Base-by-base conservation (phyloP, 1,140 invertebrate species). In the Harlomillsia oculata region DNA sequence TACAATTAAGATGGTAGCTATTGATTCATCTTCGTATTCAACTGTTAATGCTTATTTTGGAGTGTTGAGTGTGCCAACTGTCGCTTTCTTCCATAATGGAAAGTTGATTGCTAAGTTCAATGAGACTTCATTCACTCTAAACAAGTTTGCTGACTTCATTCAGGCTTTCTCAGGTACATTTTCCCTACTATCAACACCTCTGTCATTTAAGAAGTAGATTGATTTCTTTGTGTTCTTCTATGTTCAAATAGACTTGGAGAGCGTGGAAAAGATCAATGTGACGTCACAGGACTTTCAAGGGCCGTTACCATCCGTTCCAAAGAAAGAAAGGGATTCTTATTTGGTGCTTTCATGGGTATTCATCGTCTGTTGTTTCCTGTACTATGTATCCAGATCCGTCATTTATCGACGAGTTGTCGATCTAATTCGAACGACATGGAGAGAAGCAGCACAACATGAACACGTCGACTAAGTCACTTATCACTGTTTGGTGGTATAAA, bases 41-140 rank as follows among this genome's bases (percentile, higher is more conserved):
- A 73, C 75, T 49, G 67, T 92, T 29, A 94, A 94, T 72, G 87
- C 89, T 0, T 85, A 90, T 67, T 93, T 90, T 76, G 91, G 92
- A 18, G 87, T 95, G 60, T 83, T 93, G n/a, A 89, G 88, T 18
- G 84, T 96, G 23, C 92, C 92, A 34, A 93, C 90, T 30, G 70
- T 97, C 11, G 80, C 96, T 72, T 76, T 97, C 50, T 90, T 96
- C 66, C 91, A 97, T 69, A 94, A 94, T 74, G 89, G 89, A 0
- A 80, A 87, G 68, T 80, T 88, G 23, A 79, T 89, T 26, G 83
- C 83, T 1, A 87, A 89, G 73, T 93, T 86, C 60, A 93, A 95
- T 74, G 82, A 83, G 18, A 85, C 87, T 11, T 79, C 85, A 45
- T 86, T 89, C 63, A 85, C 80, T 16, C 75, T 92, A 25, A 80